phyloP scores from a whole-genome alignment of 2,113 vertebrate species.

The Dipodomys ordii region DNA sequence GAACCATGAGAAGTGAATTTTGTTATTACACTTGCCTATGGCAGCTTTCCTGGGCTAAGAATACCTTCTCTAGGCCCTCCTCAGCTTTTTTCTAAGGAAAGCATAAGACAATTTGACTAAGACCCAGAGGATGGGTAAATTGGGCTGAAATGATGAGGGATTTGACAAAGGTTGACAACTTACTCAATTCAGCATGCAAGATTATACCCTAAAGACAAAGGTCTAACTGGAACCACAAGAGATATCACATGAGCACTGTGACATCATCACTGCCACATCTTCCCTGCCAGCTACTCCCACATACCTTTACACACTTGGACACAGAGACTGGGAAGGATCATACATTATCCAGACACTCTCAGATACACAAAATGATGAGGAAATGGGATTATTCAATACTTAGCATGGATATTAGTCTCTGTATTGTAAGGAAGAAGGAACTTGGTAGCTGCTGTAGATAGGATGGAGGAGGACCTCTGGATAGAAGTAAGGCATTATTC shows the following conservation, averaged over 20 bases:
- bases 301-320: constrained; percentile 46
- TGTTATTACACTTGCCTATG: background rate
- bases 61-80: background rate
- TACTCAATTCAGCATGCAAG: background rate
- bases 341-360: background rate
- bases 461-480: background rate
- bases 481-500: background rate
- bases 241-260: constrained; percentile 68
- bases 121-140: background rate
- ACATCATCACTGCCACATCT: constrained; percentile 50
- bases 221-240: background rate
- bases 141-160: background rate
- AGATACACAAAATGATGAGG: constrained; percentile 39
- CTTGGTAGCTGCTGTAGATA: background rate
- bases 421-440: background rate
- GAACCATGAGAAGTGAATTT: background rate
- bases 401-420: background rate
- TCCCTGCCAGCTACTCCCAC: background rate
- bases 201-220: background rate
- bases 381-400: background rate
- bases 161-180: background rate
- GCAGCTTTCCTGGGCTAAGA: background rate
- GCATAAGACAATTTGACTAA: background rate
- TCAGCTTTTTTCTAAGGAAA: background rate
- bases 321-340: background rate